Evolutionary conservation across 2,113 vertebrate genomes (phyloP).

Genomic region (Accipiter virgatus): DNA sequence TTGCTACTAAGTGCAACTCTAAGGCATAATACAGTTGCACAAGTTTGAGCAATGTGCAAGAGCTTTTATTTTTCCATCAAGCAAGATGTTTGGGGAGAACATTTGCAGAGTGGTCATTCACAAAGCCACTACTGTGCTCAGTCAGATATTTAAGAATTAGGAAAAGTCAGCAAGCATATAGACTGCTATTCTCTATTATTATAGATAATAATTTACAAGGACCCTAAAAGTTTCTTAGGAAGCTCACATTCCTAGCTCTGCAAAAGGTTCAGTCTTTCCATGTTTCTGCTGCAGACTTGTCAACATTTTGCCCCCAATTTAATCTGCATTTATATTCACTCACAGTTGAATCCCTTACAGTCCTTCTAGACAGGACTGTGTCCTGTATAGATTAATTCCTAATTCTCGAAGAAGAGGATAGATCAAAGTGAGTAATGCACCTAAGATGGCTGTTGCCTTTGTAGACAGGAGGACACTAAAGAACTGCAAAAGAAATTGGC

Average conservation of each 20-base stretch:
- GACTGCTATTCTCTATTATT: neutral
- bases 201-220: neutral
- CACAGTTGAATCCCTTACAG: neutral
- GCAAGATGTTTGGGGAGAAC: neutral
- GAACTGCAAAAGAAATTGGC: neutral
- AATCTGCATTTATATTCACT: neutral
- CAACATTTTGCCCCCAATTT: neutral
- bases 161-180: neutral
- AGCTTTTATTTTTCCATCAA: constrained; percentile 22
- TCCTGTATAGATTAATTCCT: neutral
- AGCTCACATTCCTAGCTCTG: neutral
- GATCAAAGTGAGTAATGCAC: neutral
- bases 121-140: neutral
- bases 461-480: neutral
- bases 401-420: neutral
- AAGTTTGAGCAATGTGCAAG: neutral
- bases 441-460: neutral
- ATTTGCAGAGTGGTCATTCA: neutral
- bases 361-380: neutral
- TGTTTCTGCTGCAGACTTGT: neutral
- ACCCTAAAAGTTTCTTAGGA: neutral
- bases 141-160: neutral
- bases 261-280: neutral
- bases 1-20: neutral
- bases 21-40: neutral